Evolutionary conservation across 2,113 vertebrate species (phyloP), one percentile per base, ranked within the genome.

Genomic region (Accipiter cooperii): DNA sequence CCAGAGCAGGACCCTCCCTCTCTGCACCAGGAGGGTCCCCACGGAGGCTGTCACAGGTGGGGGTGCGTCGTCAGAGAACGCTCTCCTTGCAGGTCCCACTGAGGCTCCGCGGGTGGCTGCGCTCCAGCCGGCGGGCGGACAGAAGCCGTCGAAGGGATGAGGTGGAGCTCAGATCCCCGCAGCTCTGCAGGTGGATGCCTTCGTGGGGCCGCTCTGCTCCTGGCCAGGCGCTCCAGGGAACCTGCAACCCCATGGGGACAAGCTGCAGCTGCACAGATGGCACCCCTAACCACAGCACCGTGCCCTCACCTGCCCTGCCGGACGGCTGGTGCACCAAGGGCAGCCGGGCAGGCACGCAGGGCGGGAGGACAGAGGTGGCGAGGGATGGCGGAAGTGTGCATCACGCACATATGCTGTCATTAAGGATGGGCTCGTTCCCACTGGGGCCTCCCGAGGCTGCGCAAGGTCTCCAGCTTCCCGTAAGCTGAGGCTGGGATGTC

Each of bases 141-240:
- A 99, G 97, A 22, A 99, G 98, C 34, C 98, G 98, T 51, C 99
- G 98, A 61, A 99, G 97, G 17, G 99, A 99, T 3, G 99, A 99
- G 4, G 98, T 98, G 5, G 98, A 99, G 97, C 98, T 99, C 77
- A 99, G 98, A 91, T 99, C 99, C 8, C 99, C 99, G 2, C 99
- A 99, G 98, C 99, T 99, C 79, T 98, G 99, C 77, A 99, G 98
- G 97, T 99, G 99, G 77, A 99, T 99, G 54, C 99, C 98, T 60
- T 99, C 98, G 2, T 98, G 96, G 24, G 95, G 93, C 40, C 40
- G 96, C 97, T 97, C 75, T 51, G 94, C 73, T 71, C 97, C 84
- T 5, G 94, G 96, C 98, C 99, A 98, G 1, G 98, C 96, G 25
- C 96, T 98, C 89, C 98, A 97, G 65, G 98, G 97, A n/a, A 98